phyloP scores from a whole-genome alignment of 1,140 invertebrate genomes.

The Pseudomyrmex cubaensis region DNA sequence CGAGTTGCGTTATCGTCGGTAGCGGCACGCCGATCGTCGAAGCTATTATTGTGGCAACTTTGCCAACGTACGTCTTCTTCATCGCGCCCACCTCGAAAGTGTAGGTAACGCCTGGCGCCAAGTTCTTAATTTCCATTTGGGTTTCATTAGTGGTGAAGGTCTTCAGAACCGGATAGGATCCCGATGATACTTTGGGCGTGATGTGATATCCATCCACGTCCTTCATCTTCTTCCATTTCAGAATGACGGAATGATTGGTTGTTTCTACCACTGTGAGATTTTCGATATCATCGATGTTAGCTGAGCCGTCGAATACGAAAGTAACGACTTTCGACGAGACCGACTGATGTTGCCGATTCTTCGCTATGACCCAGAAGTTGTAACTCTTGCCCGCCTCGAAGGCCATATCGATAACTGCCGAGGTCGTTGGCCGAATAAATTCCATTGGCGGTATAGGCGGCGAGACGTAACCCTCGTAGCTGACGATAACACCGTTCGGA shows the following conservation, averaged over 20 bases:
- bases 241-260: conserved; percentile 85
- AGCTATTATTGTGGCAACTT: conserved; percentile 83
- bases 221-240: conserved; percentile 87
- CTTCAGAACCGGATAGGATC: conserved; percentile 85
- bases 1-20: conserved; percentile 84
- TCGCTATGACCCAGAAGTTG: conserved; percentile 92
- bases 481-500: conserved; percentile 88
- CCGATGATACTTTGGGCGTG: conserved; percentile 80
- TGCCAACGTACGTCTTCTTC: conserved; percentile 87
- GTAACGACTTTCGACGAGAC: conserved; percentile 86
- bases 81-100: conserved; percentile 88
- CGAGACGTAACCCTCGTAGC: conserved; percentile 88
- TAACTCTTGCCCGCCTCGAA: conserved; percentile 89
- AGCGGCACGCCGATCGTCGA: conserved; percentile 86
- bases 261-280: conserved; percentile 85
- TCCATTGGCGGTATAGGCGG: conserved; percentile 85
- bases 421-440: conserved; percentile 79
- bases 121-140: conserved; percentile 84
- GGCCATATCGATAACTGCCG: conserved; percentile 85
- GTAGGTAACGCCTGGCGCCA: conserved; percentile 87
- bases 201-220: conserved; percentile 88
- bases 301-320: conserved; percentile 87
- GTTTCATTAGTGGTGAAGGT: conserved; percentile 81
- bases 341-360: conserved; percentile 87
- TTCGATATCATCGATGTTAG: conserved; percentile 87